These are phyloP conservation scores for Epizoanthus rinbou DNA, from an alignment of 92 coral and sea anemone genomes.

Conservation along the genomic window DNA sequence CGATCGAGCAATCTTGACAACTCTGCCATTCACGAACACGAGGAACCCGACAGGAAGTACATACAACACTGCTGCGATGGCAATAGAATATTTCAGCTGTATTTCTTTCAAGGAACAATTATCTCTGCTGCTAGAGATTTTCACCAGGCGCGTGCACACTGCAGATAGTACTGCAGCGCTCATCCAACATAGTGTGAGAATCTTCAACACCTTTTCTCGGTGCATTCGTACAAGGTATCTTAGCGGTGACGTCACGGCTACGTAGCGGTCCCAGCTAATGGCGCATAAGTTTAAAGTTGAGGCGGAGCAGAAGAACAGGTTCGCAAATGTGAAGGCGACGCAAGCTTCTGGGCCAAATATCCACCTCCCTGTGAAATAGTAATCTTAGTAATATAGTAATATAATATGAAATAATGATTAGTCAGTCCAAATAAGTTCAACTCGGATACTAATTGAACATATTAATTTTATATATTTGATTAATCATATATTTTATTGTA, in stretches of 20 bases:
- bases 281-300: constrained; percentile 23
- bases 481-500: too few species aligned
- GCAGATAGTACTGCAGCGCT: background rate
- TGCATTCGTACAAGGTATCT: constrained; percentile 24
- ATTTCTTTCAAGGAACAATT: background rate
- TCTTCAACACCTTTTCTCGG: background rate
- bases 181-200: background rate
- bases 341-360: constrained; percentile 25
- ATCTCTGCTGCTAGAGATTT: background rate
- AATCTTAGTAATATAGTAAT: too few species aligned
- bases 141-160: constrained; percentile 3
- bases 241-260: constrained; percentile 36
- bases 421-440: too few species aligned
- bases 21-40: constrained; percentile 25
- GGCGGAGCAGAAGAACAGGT: constrained; percentile 32
- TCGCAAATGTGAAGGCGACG: constrained; percentile 23
- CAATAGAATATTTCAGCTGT: constrained; percentile 1
- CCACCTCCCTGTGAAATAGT: constrained; percentile 1
- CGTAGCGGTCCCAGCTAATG: constrained; percentile 45
- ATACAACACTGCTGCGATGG: background rate
- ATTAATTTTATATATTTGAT: too few species aligned
- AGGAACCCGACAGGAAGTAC: constrained; percentile 5
- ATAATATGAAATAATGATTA: too few species aligned
- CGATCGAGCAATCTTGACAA: constrained; percentile 23
- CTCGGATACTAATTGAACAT: too few species aligned